phyloP scores from a whole-genome alignment of 2,113 vertebrate species.

The Nothobranchius furzeri region DNA sequence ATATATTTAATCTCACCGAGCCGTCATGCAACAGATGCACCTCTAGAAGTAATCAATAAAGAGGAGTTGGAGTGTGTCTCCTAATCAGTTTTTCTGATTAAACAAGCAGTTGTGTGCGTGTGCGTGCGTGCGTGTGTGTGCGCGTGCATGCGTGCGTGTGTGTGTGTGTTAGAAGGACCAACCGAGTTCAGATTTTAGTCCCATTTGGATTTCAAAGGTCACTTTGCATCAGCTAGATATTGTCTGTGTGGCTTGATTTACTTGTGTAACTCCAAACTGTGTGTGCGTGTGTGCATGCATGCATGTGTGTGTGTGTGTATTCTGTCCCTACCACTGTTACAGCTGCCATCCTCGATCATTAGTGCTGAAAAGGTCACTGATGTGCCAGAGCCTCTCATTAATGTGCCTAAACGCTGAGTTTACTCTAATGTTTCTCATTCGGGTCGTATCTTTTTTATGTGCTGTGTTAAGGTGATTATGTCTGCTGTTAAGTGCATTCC shows the following conservation, averaged over 20 bases:
- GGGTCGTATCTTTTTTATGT: neutral
- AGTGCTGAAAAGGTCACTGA: conserved; percentile 58
- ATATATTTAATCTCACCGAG: too few species aligned
- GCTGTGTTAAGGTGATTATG: neutral
- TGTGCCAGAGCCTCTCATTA: conserved; percentile 28
- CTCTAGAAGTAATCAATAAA: too few species aligned
- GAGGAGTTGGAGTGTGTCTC: too few species aligned
- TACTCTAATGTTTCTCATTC: too few species aligned
- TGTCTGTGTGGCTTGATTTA: conserved; percentile 7
- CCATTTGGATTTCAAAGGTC: conserved; percentile 57
- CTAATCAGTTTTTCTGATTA: too few species aligned
- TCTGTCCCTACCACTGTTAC: conserved; percentile 33
- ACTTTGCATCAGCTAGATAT: conserved; percentile 36
- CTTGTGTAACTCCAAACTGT: conserved; percentile 2
- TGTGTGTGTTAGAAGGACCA: neutral
- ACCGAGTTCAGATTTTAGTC: conserved; percentile 18
- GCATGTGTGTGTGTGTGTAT: conserved; percentile 16
- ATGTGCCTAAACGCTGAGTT: neutral
- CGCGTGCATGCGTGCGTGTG: neutral
- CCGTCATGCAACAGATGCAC: neutral
- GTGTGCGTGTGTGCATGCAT: neutral
- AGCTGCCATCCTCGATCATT: conserved; percentile 51
- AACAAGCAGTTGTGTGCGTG: too few species aligned
- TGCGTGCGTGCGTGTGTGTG: too few species aligned
- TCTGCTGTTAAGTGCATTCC: conserved; percentile 9